Evolutionary conservation across 1,140 invertebrate genomes (phyloP), one percentile per base, ranked within the genome.

Genomic region (Drosophila ironensis): DNA sequence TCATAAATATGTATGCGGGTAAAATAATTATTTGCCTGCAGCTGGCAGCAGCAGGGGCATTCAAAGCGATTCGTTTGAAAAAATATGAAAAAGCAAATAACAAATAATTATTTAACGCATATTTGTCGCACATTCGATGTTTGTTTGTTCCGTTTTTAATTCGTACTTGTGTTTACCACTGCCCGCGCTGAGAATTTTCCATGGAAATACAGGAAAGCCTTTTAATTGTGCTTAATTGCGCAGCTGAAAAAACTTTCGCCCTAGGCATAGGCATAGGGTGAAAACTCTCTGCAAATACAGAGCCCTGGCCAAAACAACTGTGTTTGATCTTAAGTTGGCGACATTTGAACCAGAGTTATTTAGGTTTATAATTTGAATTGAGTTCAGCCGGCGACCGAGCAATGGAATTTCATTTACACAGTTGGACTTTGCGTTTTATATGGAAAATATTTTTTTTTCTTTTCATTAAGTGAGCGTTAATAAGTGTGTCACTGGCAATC

Each of bases 391-490:
- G 44, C 50, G 28, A 37, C 35, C 40, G 25, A 16, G 64, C 67
- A 33, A 6, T 57, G 44, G 60, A 81, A 72, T 75, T 67, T 69
- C 42, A 68, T 82, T 82, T 82, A 45, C 40, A 84, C 77, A 82
- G 77, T 77, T 82, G 77, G 41, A 25, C 56, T 56, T 71, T 20
- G 47, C 30, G n/a, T 63, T 33, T 53, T 35, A 40, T 17, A 33
- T 70, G 52, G 45, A 61, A 60, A 60, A 56, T 35, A 25, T 64
- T 53, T 45, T 44, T n/a, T 35, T 37, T 27, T 59, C 46, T 69
- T 64, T 47, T 59, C 38, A 4, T 30, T 41, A 38, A 35, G 59
- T 52, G 75, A 81, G 76, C 59, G 68, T 40, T 20, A 72, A 74
- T 53, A 71, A 66, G 51, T 69, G 20, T 71, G n/a, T n/a, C n/a